phyloP scores from a whole-genome alignment of 2,888 invertebrate species.

The Polyommatus icarus region DNA sequence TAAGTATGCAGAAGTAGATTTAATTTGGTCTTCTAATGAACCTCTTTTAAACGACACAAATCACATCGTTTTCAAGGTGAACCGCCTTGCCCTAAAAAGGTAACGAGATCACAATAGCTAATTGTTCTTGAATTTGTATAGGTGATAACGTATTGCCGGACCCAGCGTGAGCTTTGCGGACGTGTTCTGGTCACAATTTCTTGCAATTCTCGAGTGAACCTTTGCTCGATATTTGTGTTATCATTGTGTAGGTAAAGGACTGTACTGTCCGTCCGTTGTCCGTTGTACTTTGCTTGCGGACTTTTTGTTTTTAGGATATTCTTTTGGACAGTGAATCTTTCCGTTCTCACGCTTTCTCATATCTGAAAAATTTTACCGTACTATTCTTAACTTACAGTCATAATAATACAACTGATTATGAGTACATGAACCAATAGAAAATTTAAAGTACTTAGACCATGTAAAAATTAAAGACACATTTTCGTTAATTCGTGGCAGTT shows the following conservation, averaged over 20 bases:
- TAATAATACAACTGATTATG: no score
- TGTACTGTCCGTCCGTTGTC: no score
- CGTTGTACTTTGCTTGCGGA: neutral
- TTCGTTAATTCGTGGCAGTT: no score
- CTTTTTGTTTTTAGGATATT: neutral
- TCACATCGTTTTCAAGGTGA: neutral
- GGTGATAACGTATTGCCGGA: slow-evolving; percentile 21
- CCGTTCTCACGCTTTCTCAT: neutral
- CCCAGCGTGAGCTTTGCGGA: slow-evolving; percentile 11
- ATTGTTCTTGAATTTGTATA: slow-evolving; percentile 18
- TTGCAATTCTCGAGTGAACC: slow-evolving; percentile 18
- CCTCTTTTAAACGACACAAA: neutral
- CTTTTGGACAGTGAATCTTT: neutral
- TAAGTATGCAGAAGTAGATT: no score
- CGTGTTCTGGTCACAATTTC: slow-evolving; percentile 8
- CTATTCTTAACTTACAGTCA: no score
- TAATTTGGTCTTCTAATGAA: neutral
- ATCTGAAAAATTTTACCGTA: neutral
- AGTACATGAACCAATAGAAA: no score
- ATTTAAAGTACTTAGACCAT: no score
- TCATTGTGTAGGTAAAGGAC: neutral
- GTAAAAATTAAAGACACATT: no score
- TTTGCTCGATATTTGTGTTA: slow-evolving; percentile 10
- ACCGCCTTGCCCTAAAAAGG: slow-evolving; percentile 1
- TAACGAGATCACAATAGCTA: slow-evolving; percentile 23